A percentile compares a stretch with the other conserved stretches of the same genome.
These are phyloP conservation scores for Harpagus bidentatus DNA, from an alignment of 2,113 vertebrate genomes.

Conservation along the genomic window DNA sequence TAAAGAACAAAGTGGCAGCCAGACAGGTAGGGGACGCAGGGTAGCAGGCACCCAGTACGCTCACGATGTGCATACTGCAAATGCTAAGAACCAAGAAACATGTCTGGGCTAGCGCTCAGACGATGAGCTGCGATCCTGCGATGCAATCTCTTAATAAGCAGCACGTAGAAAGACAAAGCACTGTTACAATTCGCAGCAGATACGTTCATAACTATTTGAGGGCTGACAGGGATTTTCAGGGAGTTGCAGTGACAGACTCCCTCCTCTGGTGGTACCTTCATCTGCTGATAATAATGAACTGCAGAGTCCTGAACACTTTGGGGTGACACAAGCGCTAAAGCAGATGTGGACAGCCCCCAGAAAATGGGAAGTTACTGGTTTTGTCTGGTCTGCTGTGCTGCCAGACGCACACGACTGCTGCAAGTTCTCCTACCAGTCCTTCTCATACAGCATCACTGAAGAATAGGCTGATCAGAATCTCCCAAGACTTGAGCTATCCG, in stretches of 20 bases:
- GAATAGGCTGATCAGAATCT: background rate
- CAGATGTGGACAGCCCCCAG: background rate
- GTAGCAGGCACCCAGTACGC: background rate
- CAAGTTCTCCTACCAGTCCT: background rate
- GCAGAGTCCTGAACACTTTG: background rate
- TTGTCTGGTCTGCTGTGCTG: background rate
- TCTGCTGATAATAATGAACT: background rate
- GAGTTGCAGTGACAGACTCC: background rate
- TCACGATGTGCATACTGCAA: rapidly evolving
- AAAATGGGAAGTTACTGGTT: background rate
- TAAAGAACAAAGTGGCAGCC: background rate
- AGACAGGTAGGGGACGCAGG: background rate
- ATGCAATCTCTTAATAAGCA: background rate
- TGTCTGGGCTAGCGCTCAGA: background rate
- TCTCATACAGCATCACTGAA: background rate
- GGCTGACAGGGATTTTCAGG: background rate
- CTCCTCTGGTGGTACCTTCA: background rate
- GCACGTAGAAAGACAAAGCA: background rate
- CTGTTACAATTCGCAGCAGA: background rate
- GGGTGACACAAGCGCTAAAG: background rate
- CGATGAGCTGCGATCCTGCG: background rate
- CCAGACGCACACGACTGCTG: rapidly evolving
- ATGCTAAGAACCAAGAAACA: rapidly evolving
- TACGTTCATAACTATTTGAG: rapidly evolving
- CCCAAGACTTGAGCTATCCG: background rate